phyloP scores from a whole-genome alignment of 2,888 invertebrate species.

The Unio pictorum region DNA sequence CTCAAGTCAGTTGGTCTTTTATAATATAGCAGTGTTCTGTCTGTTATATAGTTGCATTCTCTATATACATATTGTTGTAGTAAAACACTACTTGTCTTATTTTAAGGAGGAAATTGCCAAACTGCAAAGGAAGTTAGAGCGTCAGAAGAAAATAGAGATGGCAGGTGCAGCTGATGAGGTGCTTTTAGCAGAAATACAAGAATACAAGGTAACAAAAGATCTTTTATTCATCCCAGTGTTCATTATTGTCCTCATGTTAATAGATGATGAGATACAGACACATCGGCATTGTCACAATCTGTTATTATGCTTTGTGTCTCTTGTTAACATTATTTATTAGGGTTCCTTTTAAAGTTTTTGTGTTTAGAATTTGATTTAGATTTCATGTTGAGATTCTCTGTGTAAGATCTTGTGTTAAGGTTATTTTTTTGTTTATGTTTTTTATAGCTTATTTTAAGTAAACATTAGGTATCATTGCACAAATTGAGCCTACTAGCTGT shows the following conservation, averaged over 20 bases:
- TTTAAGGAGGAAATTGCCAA: slow-evolving; percentile 92
- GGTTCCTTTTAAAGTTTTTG: no score
- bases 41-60: no score
- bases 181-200: slow-evolving; percentile 95
- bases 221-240: neutral
- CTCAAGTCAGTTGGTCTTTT: no score
- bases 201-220: slow-evolving; percentile 82
- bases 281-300: neutral
- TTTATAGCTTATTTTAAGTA: no score
- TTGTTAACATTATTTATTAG: no score
- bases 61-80: neutral
- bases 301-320: neutral
- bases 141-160: slow-evolving; percentile 97
- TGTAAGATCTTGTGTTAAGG: no score
- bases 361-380: no score
- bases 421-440: no score
- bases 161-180: slow-evolving; percentile 97
- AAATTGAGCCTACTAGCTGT: no score
- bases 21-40: no score
- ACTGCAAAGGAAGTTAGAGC: slow-evolving; percentile 91
- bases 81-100: neutral
- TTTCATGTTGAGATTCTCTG: no score
- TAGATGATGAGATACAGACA: neutral
- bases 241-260: neutral
- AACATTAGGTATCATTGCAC: no score